Evolutionary conservation across 2,797 vertebrate genomes (phyloP).

Genomic region (Austrolebias charrua): DNA sequence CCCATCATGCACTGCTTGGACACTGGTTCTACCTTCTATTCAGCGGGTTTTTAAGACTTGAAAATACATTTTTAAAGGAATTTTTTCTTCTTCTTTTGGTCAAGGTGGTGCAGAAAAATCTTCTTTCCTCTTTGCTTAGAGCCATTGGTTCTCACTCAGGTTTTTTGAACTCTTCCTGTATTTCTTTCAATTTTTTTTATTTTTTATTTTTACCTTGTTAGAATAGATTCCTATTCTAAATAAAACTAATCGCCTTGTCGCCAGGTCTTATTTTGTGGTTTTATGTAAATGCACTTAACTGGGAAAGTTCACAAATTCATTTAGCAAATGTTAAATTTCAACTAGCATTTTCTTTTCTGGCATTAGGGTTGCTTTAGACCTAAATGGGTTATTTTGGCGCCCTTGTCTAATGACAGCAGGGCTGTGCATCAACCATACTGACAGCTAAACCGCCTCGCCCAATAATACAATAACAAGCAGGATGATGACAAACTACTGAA

Average conservation of each 20-base stretch:
- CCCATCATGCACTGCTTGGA: neutral
- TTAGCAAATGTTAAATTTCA: slow-evolving; percentile 12
- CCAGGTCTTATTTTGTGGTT: neutral
- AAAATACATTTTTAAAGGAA: slow-evolving; percentile 57
- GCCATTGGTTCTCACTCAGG: slow-evolving; percentile 17
- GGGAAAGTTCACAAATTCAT: slow-evolving; percentile 2
- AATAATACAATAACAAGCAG: slow-evolving; percentile 26
- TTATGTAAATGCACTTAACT: neutral
- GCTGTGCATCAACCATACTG: slow-evolving; percentile 9
- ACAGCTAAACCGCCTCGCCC: slow-evolving; percentile 33
- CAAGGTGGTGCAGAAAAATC: slow-evolving; percentile 42
- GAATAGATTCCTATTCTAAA: slow-evolving; percentile 27
- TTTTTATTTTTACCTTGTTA: neutral
- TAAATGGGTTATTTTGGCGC: slow-evolving; percentile 3
- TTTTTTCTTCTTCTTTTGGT: slow-evolving; percentile 21
- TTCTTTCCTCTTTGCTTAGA: slow-evolving; percentile 29
- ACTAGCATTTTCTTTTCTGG: neutral
- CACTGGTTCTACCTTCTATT: slow-evolving; percentile 20
- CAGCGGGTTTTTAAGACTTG: slow-evolving; percentile 25
- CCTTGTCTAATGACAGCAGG: neutral
- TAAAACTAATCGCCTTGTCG: slow-evolving; percentile 16
- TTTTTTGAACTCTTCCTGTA: slow-evolving; percentile 29
- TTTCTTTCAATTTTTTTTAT: slow-evolving; percentile 22
- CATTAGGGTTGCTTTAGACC: slow-evolving; percentile 8
- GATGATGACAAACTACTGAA: slow-evolving; percentile 18